Conservation (phyloP, 2,113 vertebrate species). For the Leptocoma aspasia region DNA sequence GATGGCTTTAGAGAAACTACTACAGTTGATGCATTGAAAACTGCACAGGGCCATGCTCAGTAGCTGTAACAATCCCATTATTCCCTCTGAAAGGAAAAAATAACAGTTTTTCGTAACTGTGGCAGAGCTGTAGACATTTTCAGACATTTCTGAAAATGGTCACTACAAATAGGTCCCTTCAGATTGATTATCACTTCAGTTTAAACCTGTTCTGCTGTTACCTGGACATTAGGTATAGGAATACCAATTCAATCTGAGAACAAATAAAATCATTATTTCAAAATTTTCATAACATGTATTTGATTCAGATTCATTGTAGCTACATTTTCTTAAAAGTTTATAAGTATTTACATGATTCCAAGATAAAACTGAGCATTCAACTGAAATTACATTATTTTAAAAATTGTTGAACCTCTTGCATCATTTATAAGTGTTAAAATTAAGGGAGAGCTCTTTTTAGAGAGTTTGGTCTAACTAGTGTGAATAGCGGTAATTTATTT, state of each 20-base stretch:
- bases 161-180: neutral
- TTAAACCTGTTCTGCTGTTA: neutral
- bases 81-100: neutral
- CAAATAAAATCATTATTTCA: neutral
- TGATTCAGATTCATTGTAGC: neutral
- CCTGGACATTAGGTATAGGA: neutral
- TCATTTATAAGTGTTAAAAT: neutral
- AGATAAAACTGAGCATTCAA: neutral
- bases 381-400: neutral
- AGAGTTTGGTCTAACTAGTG: neutral
- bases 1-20: neutral
- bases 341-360: rapidly evolving
- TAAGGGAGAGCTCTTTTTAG: neutral
- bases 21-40: neutral
- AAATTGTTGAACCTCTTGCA: neutral
- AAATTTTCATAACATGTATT: neutral
- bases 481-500: neutral
- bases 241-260: neutral
- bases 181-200: neutral
- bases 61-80: neutral
- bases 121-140: neutral
- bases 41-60: neutral
- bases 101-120: neutral
- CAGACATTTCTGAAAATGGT: neutral
- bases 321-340: neutral